phyloP scores from a whole-genome alignment of 1,140 invertebrate species.

The Bombus terrestris region DNA sequence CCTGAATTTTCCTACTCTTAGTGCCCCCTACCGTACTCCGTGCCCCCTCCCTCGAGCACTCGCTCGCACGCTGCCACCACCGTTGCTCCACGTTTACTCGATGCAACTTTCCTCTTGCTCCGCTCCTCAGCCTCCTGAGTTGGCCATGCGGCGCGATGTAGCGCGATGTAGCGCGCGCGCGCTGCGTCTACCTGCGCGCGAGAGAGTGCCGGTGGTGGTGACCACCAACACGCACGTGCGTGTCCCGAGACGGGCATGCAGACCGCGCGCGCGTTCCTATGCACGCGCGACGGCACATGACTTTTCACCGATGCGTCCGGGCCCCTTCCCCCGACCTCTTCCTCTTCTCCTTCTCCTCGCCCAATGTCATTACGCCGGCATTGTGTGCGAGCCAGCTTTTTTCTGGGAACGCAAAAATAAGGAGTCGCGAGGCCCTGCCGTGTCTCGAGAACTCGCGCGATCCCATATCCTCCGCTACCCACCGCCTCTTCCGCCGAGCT shows the following conservation, averaged over 20 bases:
- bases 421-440: slow-evolving; percentile 21
- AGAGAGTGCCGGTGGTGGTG: slow-evolving; percentile 29
- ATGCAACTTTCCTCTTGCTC: slow-evolving; percentile 25
- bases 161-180: slow-evolving; percentile 5
- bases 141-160: background rate
- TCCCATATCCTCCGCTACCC: slow-evolving; percentile 24
- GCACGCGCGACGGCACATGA: slow-evolving; percentile 17
- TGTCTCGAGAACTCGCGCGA: slow-evolving; percentile 35
- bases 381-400: slow-evolving; percentile 18
- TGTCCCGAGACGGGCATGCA: background rate
- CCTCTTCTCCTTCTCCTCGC: background rate
- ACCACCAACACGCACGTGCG: slow-evolving; percentile 21
- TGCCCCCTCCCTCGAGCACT: background rate
- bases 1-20: slow-evolving; percentile 83
- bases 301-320: slow-evolving; percentile 13
- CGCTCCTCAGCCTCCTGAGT: background rate
- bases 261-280: background rate
- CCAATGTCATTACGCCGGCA: background rate
- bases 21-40: slow-evolving; percentile 56
- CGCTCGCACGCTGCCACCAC: background rate
- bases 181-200: slow-evolving; percentile 55
- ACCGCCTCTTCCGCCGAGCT: background rate
- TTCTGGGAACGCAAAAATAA: slow-evolving; percentile 69
- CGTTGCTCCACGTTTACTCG: slow-evolving; percentile 57
- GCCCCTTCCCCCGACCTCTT: no score